Evolutionary conservation across 2,113 vertebrate genomes (phyloP), one percentile per base, ranked within the genome.

Genomic region (Caranx ignobilis): DNA sequence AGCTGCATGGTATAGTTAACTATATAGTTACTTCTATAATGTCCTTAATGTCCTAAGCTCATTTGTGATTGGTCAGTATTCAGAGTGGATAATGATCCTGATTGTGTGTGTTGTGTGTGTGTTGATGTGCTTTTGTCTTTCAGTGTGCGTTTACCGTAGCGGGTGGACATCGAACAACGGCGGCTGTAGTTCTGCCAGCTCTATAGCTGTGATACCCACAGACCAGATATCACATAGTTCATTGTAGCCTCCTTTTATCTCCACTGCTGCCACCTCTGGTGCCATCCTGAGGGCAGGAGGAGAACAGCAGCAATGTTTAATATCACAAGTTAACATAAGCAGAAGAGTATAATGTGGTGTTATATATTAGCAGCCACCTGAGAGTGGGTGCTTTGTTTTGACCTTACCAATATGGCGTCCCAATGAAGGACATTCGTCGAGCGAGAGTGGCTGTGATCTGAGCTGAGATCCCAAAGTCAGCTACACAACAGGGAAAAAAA

Each of bases 221-320:
- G 97, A 97, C 97, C 97, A 98, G 88, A 98, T 92, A 71, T 98
- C 97, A 64, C 97, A 98, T 18, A 96, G 91, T 62, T 97, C 96
- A 0, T 97, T 97, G 89, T 98, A 98, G 13, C 97, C 97, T 0
- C 97, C 97, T 81, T 98, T 98, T 62, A 97, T 93, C 82, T 97
- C 97, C 86, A 98, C 97, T 0, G 97, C 97, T 0, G 96, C 97
- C 60, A 98, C 97, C 86, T 98, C 97, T 0, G 97, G 97, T 0
- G 97, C 97, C 97, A 98, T 98, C 97, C 97, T 98, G 91, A 62
- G 67, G 69, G 61, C 11, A 34, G 37, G 50, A 66, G 69, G 61
- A 52, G 26, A 45, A 86, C 15, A 64, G 37, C n/a, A 2, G 0
- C 18, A 3, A 70, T 13, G 26, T 34, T 41, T 18, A 3, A 60